These are phyloP conservation scores for Orchesella flavescens DNA, from an alignment of 2,888 invertebrate species.

Conservation along the genomic window DNA sequence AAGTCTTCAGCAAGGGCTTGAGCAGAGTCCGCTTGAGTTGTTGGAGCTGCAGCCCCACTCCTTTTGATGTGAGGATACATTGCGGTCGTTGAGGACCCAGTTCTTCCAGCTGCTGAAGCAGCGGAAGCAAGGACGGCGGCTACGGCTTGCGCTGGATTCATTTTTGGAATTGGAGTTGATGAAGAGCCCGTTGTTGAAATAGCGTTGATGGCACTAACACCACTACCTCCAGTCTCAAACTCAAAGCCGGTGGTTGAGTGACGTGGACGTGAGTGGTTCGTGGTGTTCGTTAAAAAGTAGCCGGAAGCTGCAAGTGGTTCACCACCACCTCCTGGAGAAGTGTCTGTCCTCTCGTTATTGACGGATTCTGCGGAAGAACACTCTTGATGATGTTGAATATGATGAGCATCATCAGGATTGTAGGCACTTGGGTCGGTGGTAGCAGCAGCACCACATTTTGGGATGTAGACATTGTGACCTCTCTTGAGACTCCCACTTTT, in stretches of 20 bases:
- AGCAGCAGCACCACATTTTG: not conserved
- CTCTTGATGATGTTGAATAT: too few relatives aligned
- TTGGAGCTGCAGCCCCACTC: not conserved
- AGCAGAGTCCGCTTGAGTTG: conserved; percentile 27
- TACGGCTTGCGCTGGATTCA: conserved; percentile 22
- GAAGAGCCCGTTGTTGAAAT: not conserved
- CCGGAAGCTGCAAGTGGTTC: conserved; percentile 2
- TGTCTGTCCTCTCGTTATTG: conserved; percentile 39
- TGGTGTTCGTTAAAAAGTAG: conserved; percentile 23
- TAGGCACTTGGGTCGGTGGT: conserved; percentile 2
- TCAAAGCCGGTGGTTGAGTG: not conserved
- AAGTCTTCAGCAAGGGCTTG: conserved; percentile 74
- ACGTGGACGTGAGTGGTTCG: conserved; percentile 1
- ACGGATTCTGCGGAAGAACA: conserved; percentile 59
- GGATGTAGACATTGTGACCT: conserved; percentile 53
- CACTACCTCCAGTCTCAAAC: not conserved
- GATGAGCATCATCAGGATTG: not conserved
- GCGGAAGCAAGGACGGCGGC: conserved; percentile 36
- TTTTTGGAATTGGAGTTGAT: not conserved
- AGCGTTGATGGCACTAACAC: not conserved
- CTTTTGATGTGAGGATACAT: conserved; percentile 8
- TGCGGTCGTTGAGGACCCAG: conserved; percentile 3
- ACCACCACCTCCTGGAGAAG: conserved; percentile 2
- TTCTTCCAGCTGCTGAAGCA: conserved; percentile 23
- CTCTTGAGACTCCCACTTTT: conserved; percentile 67